Percentiles rank a stretch among this genome's conserved stretches.
These are phyloP conservation scores for Rutpela maculata DNA, from an alignment of 2,888 invertebrate genomes.

Conservation along the genomic window DNA sequence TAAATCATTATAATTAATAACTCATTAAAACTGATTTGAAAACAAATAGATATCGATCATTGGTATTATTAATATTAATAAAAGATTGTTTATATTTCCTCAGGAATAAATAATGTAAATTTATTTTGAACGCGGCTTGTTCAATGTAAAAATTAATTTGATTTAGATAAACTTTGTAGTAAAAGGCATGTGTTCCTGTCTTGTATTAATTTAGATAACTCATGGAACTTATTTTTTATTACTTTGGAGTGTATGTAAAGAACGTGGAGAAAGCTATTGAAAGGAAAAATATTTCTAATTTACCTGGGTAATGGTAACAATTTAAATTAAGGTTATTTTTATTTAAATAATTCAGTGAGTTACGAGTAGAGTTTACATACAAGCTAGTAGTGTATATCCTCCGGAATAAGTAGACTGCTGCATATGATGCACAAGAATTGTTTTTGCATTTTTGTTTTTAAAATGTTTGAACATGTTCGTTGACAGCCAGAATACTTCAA, in stretches of 20 bases:
- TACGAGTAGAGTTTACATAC: no score
- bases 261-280: constrained; percentile 24
- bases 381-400: no score
- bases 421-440: no score
- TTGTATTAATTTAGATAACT: constrained; percentile 33
- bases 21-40: not conserved
- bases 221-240: constrained; percentile 2
- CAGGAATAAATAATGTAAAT: not conserved
- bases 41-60: constrained; percentile 4
- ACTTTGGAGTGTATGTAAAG: not conserved
- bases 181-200: not conserved
- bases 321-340: not conserved
- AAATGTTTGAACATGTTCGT: no score
- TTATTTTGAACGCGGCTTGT: constrained; percentile 20
- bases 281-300: constrained; percentile 20
- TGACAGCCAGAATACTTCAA: no score
- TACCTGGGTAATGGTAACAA: not conserved
- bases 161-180: constrained; percentile 30
- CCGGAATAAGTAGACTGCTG: no score
- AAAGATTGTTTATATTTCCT: not conserved
- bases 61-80: constrained; percentile 4
- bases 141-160: constrained; percentile 26
- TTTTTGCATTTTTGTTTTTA: no score
- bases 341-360: no score
- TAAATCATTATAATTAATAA: not conserved